A percentile compares a stretch with the other conserved stretches of the same genome.
Evolutionary conservation across 2,113 vertebrate genomes (phyloP).

Genomic region (Ondatra zibethicus): DNA sequence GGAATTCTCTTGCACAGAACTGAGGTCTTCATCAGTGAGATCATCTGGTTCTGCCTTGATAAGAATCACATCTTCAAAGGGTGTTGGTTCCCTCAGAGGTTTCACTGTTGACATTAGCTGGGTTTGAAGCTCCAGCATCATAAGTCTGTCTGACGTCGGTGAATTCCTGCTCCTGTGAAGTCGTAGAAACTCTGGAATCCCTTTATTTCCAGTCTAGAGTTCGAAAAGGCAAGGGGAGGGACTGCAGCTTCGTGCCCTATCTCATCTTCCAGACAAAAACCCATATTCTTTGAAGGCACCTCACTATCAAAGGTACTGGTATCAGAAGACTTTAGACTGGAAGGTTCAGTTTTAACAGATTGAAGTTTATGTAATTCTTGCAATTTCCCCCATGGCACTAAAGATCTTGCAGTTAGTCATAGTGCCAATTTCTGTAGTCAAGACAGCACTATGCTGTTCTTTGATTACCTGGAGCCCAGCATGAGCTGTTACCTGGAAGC

Average conservation of each 20-base stretch:
- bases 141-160: constrained; percentile 82
- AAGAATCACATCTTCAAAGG: constrained; percentile 96
- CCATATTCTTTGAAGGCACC: constrained; percentile 84
- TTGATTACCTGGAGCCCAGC: not conserved
- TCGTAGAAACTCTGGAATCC: constrained; percentile 91
- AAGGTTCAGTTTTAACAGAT: constrained; percentile 85
- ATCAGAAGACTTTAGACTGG: constrained; percentile 86
- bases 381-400: not conserved
- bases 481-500: not conserved
- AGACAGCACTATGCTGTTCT: not conserved
- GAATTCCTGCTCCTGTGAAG: constrained; percentile 90
- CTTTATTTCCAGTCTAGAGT: constrained; percentile 88
- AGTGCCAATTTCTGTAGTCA: not conserved
- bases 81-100: constrained; percentile 91
- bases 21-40: constrained; percentile 92
- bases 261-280: constrained; percentile 83
- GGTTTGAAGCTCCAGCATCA: constrained; percentile 85
- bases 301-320: constrained; percentile 87
- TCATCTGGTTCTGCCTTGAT: constrained; percentile 97
- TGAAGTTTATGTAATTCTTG: not conserved
- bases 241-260: constrained; percentile 86
- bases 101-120: constrained; percentile 93
- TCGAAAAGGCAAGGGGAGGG: constrained; percentile 89
- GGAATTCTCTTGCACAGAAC: constrained; percentile 88
- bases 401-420: not conserved